These are phyloP conservation scores for Tupaia chinensis DNA, from an alignment of 2,113 vertebrate species.

Conservation along the genomic window DNA sequence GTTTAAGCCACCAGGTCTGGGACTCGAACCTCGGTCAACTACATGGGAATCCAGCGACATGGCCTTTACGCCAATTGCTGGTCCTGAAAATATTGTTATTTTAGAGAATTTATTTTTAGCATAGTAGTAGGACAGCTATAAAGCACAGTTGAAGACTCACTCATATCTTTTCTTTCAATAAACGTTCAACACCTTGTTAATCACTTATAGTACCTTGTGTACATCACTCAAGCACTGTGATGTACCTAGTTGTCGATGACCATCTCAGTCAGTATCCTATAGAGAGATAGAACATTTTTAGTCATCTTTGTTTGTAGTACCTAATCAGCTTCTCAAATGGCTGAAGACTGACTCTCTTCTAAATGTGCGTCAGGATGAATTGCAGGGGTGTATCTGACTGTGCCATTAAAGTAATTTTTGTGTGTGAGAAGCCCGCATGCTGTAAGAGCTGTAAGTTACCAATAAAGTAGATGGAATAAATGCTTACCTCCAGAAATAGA, in stretches of 20 bases:
- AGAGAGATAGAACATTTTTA: neutral
- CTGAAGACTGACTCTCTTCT: neutral
- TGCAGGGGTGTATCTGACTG: neutral
- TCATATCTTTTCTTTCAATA: slow-evolving; percentile 33
- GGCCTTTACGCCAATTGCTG: too few species aligned
- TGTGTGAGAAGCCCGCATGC: neutral
- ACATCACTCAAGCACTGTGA: neutral
- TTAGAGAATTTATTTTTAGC: neutral
- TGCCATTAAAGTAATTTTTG: neutral
- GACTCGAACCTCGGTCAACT: too few species aligned
- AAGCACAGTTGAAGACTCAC: neutral
- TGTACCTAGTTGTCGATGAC: neutral
- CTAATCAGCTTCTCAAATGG: neutral
- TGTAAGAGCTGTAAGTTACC: neutral
- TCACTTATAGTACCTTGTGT: too few species aligned
- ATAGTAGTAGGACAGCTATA: slow-evolving; percentile 6
- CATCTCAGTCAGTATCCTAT: neutral
- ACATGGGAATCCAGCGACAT: too few species aligned
- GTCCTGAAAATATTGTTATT: neutral
- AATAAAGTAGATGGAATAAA: neutral
- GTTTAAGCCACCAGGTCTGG: too few species aligned
- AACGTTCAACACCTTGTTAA: neutral
- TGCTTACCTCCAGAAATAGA: neutral
- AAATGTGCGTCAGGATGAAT: neutral
- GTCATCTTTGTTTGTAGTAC: neutral